phyloP scores from a whole-genome alignment of 1,140 invertebrate species.

The Nixonia krombeini region DNA sequence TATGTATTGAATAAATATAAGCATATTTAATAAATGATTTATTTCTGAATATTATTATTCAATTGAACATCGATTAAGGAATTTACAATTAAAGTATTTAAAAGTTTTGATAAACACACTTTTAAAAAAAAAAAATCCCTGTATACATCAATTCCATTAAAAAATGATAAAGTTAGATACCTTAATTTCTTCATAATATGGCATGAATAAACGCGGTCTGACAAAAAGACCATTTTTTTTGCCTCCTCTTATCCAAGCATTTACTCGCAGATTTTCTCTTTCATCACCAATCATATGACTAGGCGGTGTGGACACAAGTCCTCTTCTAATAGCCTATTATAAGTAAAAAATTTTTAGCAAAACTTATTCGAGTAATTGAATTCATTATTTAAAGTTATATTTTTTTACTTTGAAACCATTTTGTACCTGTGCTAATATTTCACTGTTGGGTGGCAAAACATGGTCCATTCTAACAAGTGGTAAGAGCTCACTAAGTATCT shows the following conservation, averaged over 20 bases:
- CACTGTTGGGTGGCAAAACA: conserved; percentile 88
- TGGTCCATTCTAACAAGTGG: conserved; percentile 90
- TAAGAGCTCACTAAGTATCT: conserved; percentile 87
- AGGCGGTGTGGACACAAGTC: conserved; percentile 87
- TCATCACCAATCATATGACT: conserved; percentile 88
- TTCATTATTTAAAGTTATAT: conserved; percentile 4
- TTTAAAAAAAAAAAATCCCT: too few relatives aligned
- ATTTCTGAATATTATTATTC: too few relatives aligned
- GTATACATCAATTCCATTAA: too few relatives aligned
- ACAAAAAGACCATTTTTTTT: conserved; percentile 87
- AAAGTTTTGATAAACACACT: too few relatives aligned
- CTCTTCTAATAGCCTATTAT: conserved; percentile 81
- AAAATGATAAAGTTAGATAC: too few relatives aligned
- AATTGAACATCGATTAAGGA: too few relatives aligned
- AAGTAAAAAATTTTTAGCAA: too few relatives aligned
- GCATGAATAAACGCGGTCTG: conserved; percentile 90
- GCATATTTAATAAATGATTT: too few relatives aligned
- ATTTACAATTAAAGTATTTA: too few relatives aligned
- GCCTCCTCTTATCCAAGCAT: conserved; percentile 87
- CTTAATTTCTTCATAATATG: conserved; percentile 95
- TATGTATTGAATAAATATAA: too few relatives aligned
- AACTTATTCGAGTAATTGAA: neutral
- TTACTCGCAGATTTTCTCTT: conserved; percentile 79
- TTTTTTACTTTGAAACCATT: neutral
- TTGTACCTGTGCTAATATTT: conserved; percentile 78